Conservation (phyloP, 2,888 invertebrate species). For the Hylaea fasciaria region DNA sequence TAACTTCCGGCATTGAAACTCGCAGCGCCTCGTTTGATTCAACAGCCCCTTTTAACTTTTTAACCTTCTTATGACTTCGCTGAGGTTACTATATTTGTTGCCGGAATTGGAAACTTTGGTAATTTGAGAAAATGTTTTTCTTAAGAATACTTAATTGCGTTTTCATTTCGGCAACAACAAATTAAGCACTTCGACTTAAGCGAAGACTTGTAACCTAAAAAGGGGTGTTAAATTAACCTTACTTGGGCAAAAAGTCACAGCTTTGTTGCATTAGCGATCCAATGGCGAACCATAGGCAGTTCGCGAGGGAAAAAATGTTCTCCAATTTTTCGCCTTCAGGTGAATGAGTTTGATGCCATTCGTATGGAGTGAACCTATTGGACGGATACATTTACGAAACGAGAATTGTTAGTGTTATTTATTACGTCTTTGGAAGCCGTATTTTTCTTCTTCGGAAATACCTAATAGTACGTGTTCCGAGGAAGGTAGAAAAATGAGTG, state of each 20-base stretch:
- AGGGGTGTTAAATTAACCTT: constrained; percentile 75
- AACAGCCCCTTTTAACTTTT: constrained; percentile 48
- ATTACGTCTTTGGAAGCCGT: constrained; percentile 11
- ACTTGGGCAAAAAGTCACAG: constrained; percentile 97
- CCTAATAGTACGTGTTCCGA: neutral
- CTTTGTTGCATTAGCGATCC: constrained; percentile 98
- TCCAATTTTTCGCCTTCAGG: constrained; percentile 94
- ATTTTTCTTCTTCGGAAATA: constrained; percentile 8
- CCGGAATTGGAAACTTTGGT: constrained; percentile 52
- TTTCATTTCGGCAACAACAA: constrained; percentile 47
- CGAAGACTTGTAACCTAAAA: constrained; percentile 30
- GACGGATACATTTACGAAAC: constrained; percentile 54
- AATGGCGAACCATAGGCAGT: constrained; percentile 99
- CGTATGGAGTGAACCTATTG: constrained; percentile 96
- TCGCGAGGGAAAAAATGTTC: constrained; percentile 96
- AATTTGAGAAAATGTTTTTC: constrained; percentile 6
- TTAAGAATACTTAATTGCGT: neutral
- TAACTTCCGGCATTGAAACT: constrained; percentile 46
- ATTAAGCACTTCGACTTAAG: constrained; percentile 12
- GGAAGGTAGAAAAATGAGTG: no score
- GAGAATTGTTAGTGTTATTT: constrained; percentile 36
- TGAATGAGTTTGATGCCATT: constrained; percentile 96
- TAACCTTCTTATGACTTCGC: constrained; percentile 72
- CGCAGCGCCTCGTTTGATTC: constrained; percentile 53
- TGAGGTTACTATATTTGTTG: constrained; percentile 73